These are phyloP conservation scores for Hirundo rustica DNA, from an alignment of 2,797 vertebrate species.

Conservation along the genomic window DNA sequence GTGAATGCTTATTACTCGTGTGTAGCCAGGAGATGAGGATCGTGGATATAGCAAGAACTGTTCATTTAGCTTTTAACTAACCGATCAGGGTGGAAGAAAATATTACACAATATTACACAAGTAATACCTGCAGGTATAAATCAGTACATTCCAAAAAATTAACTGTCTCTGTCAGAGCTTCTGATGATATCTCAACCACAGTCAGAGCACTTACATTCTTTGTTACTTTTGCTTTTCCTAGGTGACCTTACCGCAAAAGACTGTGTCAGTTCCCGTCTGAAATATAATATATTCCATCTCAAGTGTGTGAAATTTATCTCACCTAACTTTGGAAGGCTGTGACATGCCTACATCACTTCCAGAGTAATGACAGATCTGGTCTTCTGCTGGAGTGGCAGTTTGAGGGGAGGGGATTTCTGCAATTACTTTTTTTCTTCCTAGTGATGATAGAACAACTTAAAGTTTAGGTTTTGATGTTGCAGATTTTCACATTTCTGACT, in stretches of 20 bases:
- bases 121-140: background rate
- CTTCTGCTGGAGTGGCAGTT: background rate
- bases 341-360: background rate
- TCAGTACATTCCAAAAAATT: background rate
- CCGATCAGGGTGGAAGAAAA: background rate
- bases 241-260: background rate
- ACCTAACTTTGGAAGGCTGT: slow-evolving; percentile 5
- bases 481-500: background rate
- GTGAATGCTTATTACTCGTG: background rate
- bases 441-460: background rate
- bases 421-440: background rate
- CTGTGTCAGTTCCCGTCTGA: background rate
- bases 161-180: background rate
- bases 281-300: background rate
- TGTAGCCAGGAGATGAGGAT: background rate
- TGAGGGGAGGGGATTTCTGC: background rate
- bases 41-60: background rate
- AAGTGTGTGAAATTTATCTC: slow-evolving; percentile 12
- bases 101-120: background rate
- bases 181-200: background rate
- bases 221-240: background rate
- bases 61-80: background rate
- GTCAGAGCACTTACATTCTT: background rate
- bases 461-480: background rate
- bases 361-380: background rate